phyloP scores from a whole-genome alignment of 2,113 vertebrate species.

The Heterochromis multidens region DNA sequence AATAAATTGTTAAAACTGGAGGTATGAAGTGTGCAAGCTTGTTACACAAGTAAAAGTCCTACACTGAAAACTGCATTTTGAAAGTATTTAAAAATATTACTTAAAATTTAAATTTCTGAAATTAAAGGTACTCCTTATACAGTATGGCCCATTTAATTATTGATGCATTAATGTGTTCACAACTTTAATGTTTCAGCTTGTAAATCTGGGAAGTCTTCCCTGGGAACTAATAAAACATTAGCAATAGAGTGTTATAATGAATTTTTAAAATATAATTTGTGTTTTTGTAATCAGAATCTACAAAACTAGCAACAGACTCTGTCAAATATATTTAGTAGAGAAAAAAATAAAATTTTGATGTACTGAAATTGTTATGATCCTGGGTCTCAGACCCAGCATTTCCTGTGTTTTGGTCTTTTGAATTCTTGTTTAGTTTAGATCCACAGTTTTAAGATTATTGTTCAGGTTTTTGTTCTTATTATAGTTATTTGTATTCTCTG shows the following conservation, averaged over 20 bases:
- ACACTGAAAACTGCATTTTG: background rate
- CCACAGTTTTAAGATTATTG: too few relatives aligned
- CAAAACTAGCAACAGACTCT: fast-evolving
- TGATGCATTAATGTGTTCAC: background rate
- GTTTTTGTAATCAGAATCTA: background rate
- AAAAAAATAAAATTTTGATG: background rate
- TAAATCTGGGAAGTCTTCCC: background rate
- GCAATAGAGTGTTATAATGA: background rate
- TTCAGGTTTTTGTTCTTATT: too few relatives aligned
- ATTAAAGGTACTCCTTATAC: background rate
- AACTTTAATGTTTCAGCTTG: background rate
- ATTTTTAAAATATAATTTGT: background rate
- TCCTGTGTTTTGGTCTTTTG: too few relatives aligned
- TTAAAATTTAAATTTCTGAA: background rate
- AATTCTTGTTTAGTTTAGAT: too few relatives aligned
- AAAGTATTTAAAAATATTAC: background rate
- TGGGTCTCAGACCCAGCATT: too few relatives aligned
- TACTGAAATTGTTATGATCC: too few relatives aligned
- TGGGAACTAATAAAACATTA: too few relatives aligned
- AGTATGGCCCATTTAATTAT: background rate
- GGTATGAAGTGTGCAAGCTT: too few relatives aligned
- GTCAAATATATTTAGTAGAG: fast-evolving
- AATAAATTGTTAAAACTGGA: too few relatives aligned
- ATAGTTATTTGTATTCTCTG: too few relatives aligned
- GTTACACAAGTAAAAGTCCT: too few relatives aligned